Percentiles rank a stretch among this genome's conserved stretches.
These are phyloP conservation scores for Coregonus sp. DNA, from an alignment of 2,797 vertebrate species.

Conservation along the genomic window DNA sequence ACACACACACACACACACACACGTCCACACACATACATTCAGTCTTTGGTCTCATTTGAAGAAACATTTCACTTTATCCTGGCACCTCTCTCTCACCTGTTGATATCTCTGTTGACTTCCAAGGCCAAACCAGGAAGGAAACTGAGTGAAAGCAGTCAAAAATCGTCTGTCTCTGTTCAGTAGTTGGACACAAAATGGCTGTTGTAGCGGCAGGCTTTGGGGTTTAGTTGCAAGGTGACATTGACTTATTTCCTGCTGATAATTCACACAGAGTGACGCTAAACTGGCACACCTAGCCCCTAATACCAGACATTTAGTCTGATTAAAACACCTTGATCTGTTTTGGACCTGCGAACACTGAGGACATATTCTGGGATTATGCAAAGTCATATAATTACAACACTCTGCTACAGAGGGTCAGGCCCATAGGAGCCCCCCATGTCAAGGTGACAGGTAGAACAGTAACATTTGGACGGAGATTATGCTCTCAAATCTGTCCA, in stretches of 20 bases:
- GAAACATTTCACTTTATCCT: not conserved
- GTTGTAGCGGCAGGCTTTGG: constrained; percentile 19
- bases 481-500: not conserved
- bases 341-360: constrained; percentile 44
- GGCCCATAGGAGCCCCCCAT: not conserved
- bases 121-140: not conserved
- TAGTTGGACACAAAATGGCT: constrained; percentile 15
- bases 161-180: not conserved
- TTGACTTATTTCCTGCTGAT: constrained; percentile 49
- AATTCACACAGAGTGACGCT: constrained; percentile 36
- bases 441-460: constrained; percentile 11
- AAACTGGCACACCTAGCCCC: constrained; percentile 38
- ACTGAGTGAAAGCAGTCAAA: not conserved
- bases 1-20: not conserved
- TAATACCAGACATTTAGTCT: constrained; percentile 63
- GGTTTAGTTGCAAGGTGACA: constrained; percentile 49
- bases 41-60: not conserved
- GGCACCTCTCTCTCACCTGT: not conserved
- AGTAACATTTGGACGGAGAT: constrained; percentile 3
- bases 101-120: not conserved
- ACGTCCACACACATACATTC: too few relatives aligned
- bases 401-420: constrained; percentile 32
- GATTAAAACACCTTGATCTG: constrained; percentile 68
- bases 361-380: constrained; percentile 60
- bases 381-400: constrained; percentile 40